Evolutionary conservation across 2,888 invertebrate species (phyloP).

Genomic region (Zaprionus obscuricornis): DNA sequence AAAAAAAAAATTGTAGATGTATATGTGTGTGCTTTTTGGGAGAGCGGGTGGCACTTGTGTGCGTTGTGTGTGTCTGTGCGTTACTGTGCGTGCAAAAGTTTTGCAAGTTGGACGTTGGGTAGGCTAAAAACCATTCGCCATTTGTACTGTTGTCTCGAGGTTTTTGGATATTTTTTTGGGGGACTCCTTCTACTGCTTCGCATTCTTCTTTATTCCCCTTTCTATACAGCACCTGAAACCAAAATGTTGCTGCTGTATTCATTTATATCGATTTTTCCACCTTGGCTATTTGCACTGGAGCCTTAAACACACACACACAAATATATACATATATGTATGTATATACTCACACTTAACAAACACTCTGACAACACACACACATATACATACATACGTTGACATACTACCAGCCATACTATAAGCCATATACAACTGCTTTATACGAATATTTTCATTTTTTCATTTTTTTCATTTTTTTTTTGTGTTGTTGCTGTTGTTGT

Average conservation of each 20-base stretch:
- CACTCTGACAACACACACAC: constrained; percentile 22
- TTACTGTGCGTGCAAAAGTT: constrained; percentile 69
- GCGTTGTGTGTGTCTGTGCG: constrained; percentile 34
- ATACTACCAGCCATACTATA: constrained; percentile 49
- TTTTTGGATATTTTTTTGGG: constrained; percentile 43
- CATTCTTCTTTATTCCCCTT: too few relatives aligned
- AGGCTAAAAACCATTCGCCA: constrained; percentile 55
- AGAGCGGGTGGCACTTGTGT: constrained; percentile 7
- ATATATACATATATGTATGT: constrained; percentile 16
- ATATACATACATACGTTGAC: constrained; percentile 41
- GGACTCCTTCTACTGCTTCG: too few relatives aligned
- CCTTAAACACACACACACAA: constrained; percentile 43
- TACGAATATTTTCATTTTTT: constrained; percentile 43
- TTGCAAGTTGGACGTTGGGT: constrained; percentile 59
- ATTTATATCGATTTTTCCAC: constrained; percentile 75
- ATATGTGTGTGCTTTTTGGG: constrained; percentile 8
- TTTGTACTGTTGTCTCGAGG: constrained; percentile 51
- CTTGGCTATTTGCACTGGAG: constrained; percentile 63
- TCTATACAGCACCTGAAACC: constrained; percentile 23
- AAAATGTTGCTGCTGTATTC: constrained; percentile 74
- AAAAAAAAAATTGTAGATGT: background rate
- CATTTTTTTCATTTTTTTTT: constrained; percentile 47
- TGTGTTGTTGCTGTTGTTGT: background rate
- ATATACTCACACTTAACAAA: constrained; percentile 22
- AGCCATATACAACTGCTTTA: constrained; percentile 22